Base-by-base conservation (phyloP, 1,140 invertebrate species). In the Venturia canescens region DNA sequence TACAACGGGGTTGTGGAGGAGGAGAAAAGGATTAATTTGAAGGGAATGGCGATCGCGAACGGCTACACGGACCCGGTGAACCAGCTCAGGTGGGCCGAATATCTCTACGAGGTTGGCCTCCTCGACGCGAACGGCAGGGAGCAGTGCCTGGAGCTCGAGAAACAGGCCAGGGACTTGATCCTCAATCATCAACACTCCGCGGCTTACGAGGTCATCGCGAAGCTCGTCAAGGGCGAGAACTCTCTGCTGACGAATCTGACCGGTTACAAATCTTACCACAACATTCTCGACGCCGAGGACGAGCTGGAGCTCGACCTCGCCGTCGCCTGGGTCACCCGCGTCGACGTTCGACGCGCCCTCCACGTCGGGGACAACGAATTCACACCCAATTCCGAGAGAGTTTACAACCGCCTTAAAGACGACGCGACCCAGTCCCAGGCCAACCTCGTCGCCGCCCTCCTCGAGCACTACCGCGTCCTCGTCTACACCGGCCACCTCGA, bases 371-470 rank as follows among this genome's bases (percentile, higher is more conserved):
- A 97, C 81, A 87, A 93, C 26, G 92, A 95, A 0, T 97, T 96
- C 88, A 92, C 96, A 84, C 89, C 91, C 72, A 92, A 92, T 83
- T 78, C 87, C 87, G 89, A 83, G 82, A 91, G 85, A 13, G 96
- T 97, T 0, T 95, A 96, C 84, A 84, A 92, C 18, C 92, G 96
- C 88, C 87, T 98, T 6, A 94, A 94, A 69, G 88, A 92, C 31
- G 98, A 98, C 92, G 93, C 98, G 0, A 96, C 98, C 95, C 93
- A 97, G 85, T 96, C 96, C 0, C 94, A 97, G 29, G 95, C 96
- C 57, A 94, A 94, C 1, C 95, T 95, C 94, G 91, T 98, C 69
- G 92, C 94, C 9, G 94, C 95, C 78, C 89, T 98, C 0, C 80
- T 94, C 92, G 84, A 94, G 86, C 70, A 94, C 79, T 97, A 97